phyloP scores from a whole-genome alignment of 2,888 invertebrate species.

The Baronia brevicornis region DNA sequence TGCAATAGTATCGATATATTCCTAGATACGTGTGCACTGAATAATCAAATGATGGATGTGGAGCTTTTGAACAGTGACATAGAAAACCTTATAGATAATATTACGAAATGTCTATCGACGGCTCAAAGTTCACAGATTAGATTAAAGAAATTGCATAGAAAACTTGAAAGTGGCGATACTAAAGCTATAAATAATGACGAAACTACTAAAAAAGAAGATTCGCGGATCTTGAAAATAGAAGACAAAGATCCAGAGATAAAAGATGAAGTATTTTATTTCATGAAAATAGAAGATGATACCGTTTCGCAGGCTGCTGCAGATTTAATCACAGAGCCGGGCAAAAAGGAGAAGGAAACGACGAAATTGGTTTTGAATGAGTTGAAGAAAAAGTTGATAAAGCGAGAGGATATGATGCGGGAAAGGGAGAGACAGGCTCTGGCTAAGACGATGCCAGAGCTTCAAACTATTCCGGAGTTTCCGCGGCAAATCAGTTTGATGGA shows the following conservation, averaged over 20 bases:
- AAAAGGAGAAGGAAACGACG: conserved; percentile 51
- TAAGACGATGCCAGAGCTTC: conserved; percentile 64
- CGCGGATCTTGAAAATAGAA: conserved; percentile 44
- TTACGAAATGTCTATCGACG: conserved; percentile 49
- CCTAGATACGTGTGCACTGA: conserved; percentile 56
- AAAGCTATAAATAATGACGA: conserved; percentile 26
- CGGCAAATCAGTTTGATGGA: conserved; percentile 55
- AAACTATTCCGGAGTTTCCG: conserved; percentile 58
- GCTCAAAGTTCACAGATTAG: conserved; percentile 54
- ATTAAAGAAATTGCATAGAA: conserved; percentile 52
- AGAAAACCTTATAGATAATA: conserved; percentile 48
- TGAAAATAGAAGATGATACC: conserved; percentile 58
- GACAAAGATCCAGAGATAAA: conserved; percentile 47
- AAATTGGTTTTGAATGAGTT: conserved; percentile 58
- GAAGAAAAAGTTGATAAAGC: conserved; percentile 57
- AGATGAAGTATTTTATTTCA: conserved; percentile 67
- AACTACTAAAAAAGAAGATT: conserved; percentile 22
- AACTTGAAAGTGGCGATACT: conserved; percentile 26
- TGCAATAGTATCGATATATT: conserved; percentile 57
- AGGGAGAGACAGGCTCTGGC: conserved; percentile 62
- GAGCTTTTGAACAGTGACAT: conserved; percentile 52
- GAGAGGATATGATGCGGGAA: conserved; percentile 67
- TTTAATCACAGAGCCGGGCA: conserved; percentile 51
- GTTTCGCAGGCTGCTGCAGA: conserved; percentile 34
- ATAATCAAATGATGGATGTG: conserved; percentile 50